A percentile compares a stretch with the other conserved stretches of the same genome.
These are phyloP conservation scores for Aurelia aurita complex sp. Pacific DNA, from an alignment of 30 jellyfish, hydroid and myxozoan genomes.

Conservation along the genomic window DNA sequence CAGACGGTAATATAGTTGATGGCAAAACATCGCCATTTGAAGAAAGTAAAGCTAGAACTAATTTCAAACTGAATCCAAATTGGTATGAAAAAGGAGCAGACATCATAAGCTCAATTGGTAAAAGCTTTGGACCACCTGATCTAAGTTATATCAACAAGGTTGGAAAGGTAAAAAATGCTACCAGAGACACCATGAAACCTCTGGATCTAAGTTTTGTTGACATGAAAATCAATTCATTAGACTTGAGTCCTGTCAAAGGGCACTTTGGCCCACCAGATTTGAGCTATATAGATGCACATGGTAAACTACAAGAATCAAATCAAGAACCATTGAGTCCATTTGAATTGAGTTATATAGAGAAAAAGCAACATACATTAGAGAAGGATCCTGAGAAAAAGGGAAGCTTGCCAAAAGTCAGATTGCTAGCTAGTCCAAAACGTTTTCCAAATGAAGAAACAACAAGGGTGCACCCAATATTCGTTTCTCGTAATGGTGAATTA, in stretches of 20 bases:
- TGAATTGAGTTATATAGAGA: neutral
- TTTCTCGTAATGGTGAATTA: constrained; percentile 50
- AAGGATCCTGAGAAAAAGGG: neutral
- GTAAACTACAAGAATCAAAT: neutral
- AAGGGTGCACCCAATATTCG: constrained; percentile 2
- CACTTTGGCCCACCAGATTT: constrained; percentile 4
- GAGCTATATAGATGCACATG: neutral
- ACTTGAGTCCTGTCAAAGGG: too few species aligned
- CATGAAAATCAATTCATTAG: too few species aligned
- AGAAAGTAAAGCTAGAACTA: neutral
- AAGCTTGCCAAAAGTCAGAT: neutral
- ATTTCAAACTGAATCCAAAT: neutral
- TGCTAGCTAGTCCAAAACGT: neutral
- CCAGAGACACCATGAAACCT: too few species aligned
- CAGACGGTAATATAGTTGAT: neutral
- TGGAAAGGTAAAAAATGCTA: too few species aligned
- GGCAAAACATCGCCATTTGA: neutral
- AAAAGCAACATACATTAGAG: neutral
- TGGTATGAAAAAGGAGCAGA: neutral
- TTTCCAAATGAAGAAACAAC: neutral
- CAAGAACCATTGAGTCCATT: neutral
- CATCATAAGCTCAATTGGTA: too few species aligned
- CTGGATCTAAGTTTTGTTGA: too few species aligned
- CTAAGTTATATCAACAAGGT: too few species aligned
- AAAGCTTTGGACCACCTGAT: too few species aligned